These are phyloP conservation scores for Corythaeola cristata DNA, from an alignment of 2,113 vertebrate genomes.

Conservation along the genomic window DNA sequence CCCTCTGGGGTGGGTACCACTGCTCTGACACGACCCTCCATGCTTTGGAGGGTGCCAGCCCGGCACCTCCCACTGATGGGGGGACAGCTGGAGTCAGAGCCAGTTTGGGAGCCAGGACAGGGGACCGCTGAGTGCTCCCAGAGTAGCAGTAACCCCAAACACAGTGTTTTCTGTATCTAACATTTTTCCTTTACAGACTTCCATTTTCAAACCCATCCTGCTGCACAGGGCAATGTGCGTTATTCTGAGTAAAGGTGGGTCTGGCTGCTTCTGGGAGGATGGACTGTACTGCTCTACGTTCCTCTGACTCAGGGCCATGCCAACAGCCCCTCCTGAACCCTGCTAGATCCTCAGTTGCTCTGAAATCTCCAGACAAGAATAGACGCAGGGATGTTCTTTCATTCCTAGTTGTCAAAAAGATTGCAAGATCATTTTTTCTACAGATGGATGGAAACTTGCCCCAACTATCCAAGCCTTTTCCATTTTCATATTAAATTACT, in stretches of 20 bases:
- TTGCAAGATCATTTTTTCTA: not conserved
- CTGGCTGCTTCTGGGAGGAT: not conserved
- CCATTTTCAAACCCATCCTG: not conserved
- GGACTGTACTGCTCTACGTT: not conserved
- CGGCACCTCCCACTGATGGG: not conserved
- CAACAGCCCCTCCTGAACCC: not conserved
- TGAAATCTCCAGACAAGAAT: not conserved
- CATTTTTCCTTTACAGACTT: not conserved
- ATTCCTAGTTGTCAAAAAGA: not conserved
- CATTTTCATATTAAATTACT: slow-evolving; percentile 20
- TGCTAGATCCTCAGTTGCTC: not conserved
- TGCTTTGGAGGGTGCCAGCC: not conserved
- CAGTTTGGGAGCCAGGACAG: not conserved
- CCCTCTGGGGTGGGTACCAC: not conserved
- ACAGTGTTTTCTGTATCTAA: not conserved
- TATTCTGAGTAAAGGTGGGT: not conserved
- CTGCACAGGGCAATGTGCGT: not conserved
- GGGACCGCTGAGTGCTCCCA: not conserved
- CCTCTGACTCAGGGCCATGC: not conserved
- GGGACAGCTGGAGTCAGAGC: not conserved
- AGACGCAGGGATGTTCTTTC: not conserved
- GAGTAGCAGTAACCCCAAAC: not conserved
- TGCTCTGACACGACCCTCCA: not conserved
- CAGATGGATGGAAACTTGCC: not conserved
- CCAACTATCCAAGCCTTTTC: not conserved